Percentiles rank a stretch among this genome's conserved stretches.
Evolutionary conservation across 2,113 vertebrate species (phyloP).

Genomic region (Podilymbus podiceps): DNA sequence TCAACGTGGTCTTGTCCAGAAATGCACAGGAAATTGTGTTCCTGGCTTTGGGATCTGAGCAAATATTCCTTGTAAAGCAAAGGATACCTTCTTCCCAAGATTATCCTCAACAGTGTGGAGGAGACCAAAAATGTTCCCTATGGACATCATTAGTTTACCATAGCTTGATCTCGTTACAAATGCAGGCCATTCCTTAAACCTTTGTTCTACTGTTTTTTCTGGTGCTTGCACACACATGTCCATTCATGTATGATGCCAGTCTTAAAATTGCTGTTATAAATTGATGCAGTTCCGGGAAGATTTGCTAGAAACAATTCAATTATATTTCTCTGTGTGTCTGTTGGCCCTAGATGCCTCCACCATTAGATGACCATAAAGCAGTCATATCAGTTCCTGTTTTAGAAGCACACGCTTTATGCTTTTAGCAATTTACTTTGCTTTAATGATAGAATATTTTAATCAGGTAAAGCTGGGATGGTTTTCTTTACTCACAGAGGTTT

Average conservation of each 20-base stretch:
- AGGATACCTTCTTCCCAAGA: not conserved
- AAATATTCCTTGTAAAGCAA: not conserved
- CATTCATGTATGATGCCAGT: fast-evolving
- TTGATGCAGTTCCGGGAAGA: not conserved
- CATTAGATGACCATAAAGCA: not conserved
- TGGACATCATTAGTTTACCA: not conserved
- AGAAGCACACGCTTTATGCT: not conserved
- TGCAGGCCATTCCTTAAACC: not conserved
- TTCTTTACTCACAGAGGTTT: not conserved
- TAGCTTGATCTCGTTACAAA: not conserved
- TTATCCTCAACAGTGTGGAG: not conserved
- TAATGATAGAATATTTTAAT: not conserved
- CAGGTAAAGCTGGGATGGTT: not conserved
- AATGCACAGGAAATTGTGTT: not conserved
- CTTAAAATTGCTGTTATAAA: not conserved
- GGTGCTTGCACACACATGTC: not conserved
- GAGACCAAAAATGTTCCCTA: not conserved
- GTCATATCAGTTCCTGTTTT: not conserved
- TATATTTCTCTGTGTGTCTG: not conserved
- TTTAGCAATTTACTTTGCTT: not conserved
- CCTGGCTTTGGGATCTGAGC: not conserved
- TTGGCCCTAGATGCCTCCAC: not conserved
- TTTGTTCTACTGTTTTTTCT: not conserved
- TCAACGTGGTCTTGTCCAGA: not conserved
- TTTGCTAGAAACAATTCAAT: not conserved